Evolutionary conservation across 2,113 vertebrate genomes (phyloP).

Genomic region (Scatophagus argus): DNA sequence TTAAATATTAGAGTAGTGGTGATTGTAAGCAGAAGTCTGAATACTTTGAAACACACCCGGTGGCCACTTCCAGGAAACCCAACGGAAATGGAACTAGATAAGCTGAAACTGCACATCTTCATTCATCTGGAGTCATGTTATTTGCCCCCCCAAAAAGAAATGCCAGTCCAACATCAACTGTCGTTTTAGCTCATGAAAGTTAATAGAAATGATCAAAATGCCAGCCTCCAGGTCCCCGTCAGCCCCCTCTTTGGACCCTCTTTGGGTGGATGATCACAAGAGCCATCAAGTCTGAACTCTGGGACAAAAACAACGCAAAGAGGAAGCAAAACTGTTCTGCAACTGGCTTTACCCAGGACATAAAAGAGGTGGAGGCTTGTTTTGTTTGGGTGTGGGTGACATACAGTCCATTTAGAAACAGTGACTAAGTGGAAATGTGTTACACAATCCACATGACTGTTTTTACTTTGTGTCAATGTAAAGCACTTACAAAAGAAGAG

Average conservation of each 20-base stretch:
- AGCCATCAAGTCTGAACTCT: background rate
- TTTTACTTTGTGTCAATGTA: background rate
- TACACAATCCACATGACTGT: too few relatives aligned
- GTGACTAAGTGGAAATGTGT: background rate
- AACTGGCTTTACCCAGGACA: background rate
- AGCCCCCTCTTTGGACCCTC: too few relatives aligned
- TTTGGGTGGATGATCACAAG: background rate
- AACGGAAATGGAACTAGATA: slow-evolving; percentile 5
- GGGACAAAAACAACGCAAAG: too few relatives aligned
- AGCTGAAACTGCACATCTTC: slow-evolving; percentile 1
- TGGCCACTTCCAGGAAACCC: background rate
- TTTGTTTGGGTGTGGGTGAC: slow-evolving; percentile 11
- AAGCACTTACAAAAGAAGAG: background rate
- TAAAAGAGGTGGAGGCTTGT: background rate
- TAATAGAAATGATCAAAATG: too few relatives aligned
- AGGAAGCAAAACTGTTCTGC: slow-evolving; percentile 16
- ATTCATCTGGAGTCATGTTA: background rate
- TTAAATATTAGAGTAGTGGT: background rate
- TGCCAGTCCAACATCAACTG: background rate
- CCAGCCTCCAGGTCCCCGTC: too few relatives aligned
- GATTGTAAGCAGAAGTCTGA: background rate
- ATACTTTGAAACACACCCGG: background rate
- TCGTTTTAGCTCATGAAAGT: background rate
- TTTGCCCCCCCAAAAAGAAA: background rate
- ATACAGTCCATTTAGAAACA: background rate